These are phyloP conservation scores for Drosophila putrida DNA, from an alignment of 2,888 invertebrate species.

Conservation along the genomic window DNA sequence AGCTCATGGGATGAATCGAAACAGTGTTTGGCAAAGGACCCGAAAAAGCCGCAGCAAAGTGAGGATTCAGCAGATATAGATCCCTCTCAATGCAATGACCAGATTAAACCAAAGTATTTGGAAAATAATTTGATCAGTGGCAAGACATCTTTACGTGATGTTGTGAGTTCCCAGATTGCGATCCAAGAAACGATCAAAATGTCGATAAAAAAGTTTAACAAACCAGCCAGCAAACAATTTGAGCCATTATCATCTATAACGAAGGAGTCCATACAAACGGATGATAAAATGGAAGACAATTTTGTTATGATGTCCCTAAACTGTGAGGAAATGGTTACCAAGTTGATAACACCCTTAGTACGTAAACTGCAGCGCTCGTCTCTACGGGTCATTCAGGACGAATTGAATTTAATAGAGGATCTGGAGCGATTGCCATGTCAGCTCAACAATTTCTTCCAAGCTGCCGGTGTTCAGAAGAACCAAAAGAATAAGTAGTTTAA, in stretches of 20 bases:
- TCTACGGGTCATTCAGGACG: no score
- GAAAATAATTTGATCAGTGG: constrained; percentile 54
- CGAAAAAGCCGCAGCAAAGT: background rate
- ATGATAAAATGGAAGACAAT: no score
- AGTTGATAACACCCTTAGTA: constrained; percentile 79
- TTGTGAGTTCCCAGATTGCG: constrained; percentile 67
- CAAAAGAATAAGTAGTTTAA: background rate
- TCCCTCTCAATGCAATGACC: background rate
- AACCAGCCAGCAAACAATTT: constrained; percentile 2
- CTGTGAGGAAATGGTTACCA: constrained; percentile 71
- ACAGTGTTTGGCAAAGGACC: no score
- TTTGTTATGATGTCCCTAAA: constrained; percentile 30
- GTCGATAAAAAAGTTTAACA: constrained; percentile 25
- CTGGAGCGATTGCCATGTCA: constrained; percentile 73
- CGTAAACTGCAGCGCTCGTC: constrained; percentile 78
- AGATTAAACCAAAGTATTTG: background rate
- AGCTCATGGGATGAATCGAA: no score
- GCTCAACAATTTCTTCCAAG: constrained; percentile 69
- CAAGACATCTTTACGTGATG: constrained; percentile 58
- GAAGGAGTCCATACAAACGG: no score
- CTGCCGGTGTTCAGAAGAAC: background rate
- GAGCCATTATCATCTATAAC: background rate
- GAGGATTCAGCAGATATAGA: background rate
- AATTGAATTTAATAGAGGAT: no score
- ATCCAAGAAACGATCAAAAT: constrained; percentile 56